Percentiles rank a stretch among this genome's conserved stretches.
These are phyloP conservation scores for Sussaba pulchella DNA, from an alignment of 2,888 invertebrate species.

Conservation along the genomic window DNA sequence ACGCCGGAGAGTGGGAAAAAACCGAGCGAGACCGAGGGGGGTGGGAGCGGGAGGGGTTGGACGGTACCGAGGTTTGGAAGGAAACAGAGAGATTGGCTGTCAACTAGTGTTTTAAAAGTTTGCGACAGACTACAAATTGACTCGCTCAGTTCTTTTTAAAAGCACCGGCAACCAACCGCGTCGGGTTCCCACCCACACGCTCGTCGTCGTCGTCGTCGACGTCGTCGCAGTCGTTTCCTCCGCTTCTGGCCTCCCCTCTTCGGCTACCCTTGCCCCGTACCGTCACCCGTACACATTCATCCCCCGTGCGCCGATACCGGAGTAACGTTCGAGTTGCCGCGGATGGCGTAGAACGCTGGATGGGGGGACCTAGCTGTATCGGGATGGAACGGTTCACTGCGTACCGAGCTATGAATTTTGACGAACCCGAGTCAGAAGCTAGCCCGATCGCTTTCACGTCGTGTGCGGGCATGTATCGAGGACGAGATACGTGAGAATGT, in stretches of 20 bases:
- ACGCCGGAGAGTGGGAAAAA: slow-evolving; percentile 25
- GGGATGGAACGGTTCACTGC: slow-evolving; percentile 2
- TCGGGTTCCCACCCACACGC: slow-evolving; percentile 69
- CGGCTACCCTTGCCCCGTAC: slow-evolving; percentile 33
- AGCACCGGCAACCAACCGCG: slow-evolving; percentile 81
- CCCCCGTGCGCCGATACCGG: slow-evolving; percentile 25
- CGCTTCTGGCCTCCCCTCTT: slow-evolving; percentile 59
- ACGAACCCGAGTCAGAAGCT: slow-evolving; percentile 55
- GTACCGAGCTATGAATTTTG: slow-evolving; percentile 69
- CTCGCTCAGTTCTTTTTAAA: slow-evolving; percentile 84
- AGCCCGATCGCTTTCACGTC: slow-evolving; percentile 1
- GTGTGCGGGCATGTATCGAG: slow-evolving; percentile 16
- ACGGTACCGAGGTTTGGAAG: slow-evolving; percentile 34
- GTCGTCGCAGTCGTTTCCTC: slow-evolving; percentile 35
- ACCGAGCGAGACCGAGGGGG: slow-evolving; percentile 69
- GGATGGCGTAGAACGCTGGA: slow-evolving; percentile 29
- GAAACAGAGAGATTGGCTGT: slow-evolving; percentile 76
- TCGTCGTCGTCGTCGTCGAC: slow-evolving; percentile 49
- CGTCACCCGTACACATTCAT: slow-evolving; percentile 49
- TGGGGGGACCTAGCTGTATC: slow-evolving; percentile 13
- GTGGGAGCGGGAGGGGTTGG: too few relatives aligned
- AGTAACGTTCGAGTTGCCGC: slow-evolving; percentile 37
- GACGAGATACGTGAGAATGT: too few relatives aligned
- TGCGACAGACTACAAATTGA: slow-evolving; percentile 85
- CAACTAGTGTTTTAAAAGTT: slow-evolving; percentile 85